These are phyloP conservation scores for Elanus axillaris DNA, from an alignment of 2,113 vertebrate species.

Conservation along the genomic window DNA sequence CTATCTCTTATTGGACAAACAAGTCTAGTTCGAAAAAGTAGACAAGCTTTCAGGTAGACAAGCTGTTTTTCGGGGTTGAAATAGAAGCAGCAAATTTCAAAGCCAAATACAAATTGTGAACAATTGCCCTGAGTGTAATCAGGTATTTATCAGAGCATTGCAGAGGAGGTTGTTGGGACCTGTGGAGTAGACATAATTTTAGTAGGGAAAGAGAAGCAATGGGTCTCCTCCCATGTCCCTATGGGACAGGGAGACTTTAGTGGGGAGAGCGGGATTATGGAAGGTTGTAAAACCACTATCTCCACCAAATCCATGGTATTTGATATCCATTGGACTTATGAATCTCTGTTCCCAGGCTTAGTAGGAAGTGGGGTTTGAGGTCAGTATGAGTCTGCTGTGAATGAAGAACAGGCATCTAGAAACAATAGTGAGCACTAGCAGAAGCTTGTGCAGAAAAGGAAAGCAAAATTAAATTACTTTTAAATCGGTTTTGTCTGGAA, in stretches of 20 bases:
- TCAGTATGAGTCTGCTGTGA: not conserved
- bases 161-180: not conserved
- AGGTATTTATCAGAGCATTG: not conserved
- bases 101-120: not conserved
- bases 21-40: not conserved
- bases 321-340: accelerated
- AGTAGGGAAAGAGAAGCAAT: not conserved
- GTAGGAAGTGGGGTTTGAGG: not conserved
- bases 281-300: not conserved
- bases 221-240: not conserved
- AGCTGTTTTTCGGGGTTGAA: not conserved
- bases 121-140: not conserved
- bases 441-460: not conserved
- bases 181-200: not conserved
- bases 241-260: not conserved
- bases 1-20: not conserved
- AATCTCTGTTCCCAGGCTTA: not conserved
- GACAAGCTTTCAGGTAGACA: not conserved
- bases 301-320: not conserved
- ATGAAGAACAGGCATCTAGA: not conserved
- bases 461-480: not conserved
- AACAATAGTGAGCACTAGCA: not conserved
- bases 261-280: not conserved
- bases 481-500: not conserved
- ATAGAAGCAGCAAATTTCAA: not conserved